Base-by-base conservation (phyloP, 2,888 invertebrate genomes). In the Colletes collaris region DNA sequence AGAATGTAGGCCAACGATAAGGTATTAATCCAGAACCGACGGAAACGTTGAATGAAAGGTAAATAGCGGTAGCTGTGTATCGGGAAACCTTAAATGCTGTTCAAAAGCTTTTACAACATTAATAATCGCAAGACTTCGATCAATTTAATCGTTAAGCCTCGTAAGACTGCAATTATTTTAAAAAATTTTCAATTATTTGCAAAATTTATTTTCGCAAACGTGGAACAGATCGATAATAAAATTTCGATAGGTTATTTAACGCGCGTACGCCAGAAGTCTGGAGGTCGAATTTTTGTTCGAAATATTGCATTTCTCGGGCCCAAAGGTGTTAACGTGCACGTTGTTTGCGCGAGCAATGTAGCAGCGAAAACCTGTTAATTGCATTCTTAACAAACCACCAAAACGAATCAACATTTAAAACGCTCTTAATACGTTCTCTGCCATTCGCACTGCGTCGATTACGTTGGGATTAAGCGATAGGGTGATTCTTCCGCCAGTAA, bases 1-100 rank as follows among this genome's bases (percentile, higher is more conserved):
- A 16, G 70, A 67, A 83, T 76, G 53, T 74, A 27, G 68, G 73
- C 63, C 70, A 65, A 50, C 58, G 76, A 83, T 56, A 76, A 60
- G 46, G 80, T 58, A 27, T 11, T 71, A 71, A 53, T 60, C 27
- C 59, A 46, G 46, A 56, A 56, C 5, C 35, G 19, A 6, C 6
- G 56, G 44, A 66, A 76, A 55, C 49, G 40, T 74, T 55, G 35
- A 66, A 44, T 49, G 67, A 56, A 55, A 46, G 19, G 52, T 52
- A 75, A 67, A 63, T 40, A 72, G 52, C 37, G 37, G 16, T 35
- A 11, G 46, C 11, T 53, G 27, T 5, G 63, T 52, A 59, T 19
- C 52, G n/a, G 37, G 16, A 13, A 46, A 74, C 10, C 49, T 13
- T 4, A n/a, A n/a, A 46, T 11, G 11, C 16, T 13, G 11, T 53